Percentiles rank a stretch among this genome's conserved stretches.
Conservation (phyloP, 2,113 vertebrate species). For the Oryctolagus cuniculus region mOryCun1.1 NC_091443.1:38183501-38184000, state of each 20-base stretch:
- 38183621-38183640: too few relatives aligned
- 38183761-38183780: background rate
- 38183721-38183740: background rate
- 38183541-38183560: too few relatives aligned
- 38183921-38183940: constrained; percentile 38
- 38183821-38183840: background rate
- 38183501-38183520: too few relatives aligned
- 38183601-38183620: too few relatives aligned
- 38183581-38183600: too few relatives aligned
- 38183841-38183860: background rate
- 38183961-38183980: constrained; percentile 28
- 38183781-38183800: background rate
- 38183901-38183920: constrained; percentile 19
- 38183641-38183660: too few relatives aligned
- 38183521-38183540: too few relatives aligned
- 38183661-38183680: too few relatives aligned
- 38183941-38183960: constrained; percentile 42
- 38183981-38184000: background rate
- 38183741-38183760: background rate
- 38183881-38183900: background rate
- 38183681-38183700: too few relatives aligned
- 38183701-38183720: background rate
- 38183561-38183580: too few relatives aligned
- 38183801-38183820: background rate
- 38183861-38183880: constrained; percentile 1